A percentile compares a stretch with the other conserved stretches of the same genome.
These are phyloP conservation scores for Ophion costatus DNA, from an alignment of 2,888 invertebrate genomes.

Conservation along the genomic window DNA sequence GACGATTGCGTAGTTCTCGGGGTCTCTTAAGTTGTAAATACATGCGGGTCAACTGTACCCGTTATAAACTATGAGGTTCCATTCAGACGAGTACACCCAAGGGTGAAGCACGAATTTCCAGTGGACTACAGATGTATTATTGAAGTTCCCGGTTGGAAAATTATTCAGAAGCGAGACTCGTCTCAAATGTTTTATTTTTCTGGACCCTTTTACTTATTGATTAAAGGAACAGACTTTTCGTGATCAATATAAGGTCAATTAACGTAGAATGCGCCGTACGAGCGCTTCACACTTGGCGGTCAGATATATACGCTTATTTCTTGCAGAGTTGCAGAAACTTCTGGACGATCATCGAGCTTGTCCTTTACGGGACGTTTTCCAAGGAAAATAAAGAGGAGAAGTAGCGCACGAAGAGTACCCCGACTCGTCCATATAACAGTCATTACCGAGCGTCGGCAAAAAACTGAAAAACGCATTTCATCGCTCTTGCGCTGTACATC, in stretches of 20 bases:
- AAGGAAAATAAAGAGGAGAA: constrained; percentile 28
- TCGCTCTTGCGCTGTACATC: constrained; percentile 12
- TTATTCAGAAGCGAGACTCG: too few relatives aligned
- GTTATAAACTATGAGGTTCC: too few relatives aligned
- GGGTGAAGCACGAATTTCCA: too few relatives aligned
- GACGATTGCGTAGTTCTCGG: too few relatives aligned
- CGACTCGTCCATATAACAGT: constrained; percentile 24
- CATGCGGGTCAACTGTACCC: too few relatives aligned
- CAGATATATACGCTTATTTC: constrained; percentile 1
- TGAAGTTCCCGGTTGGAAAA: too few relatives aligned
- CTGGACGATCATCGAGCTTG: constrained; percentile 17
- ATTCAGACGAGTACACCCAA: too few relatives aligned
- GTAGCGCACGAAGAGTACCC: constrained; percentile 14
- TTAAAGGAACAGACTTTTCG: background rate
- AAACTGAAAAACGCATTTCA: constrained; percentile 33
- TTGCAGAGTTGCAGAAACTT: constrained; percentile 1
- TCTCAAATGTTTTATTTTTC: too few relatives aligned
- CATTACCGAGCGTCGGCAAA: constrained; percentile 12
- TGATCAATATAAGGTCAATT: background rate
- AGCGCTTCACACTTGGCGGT: background rate
- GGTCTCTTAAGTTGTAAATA: too few relatives aligned
- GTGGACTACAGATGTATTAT: too few relatives aligned
- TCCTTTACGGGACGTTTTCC: constrained; percentile 35
- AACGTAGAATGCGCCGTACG: background rate
- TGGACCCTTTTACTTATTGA: too few relatives aligned